phyloP scores from a whole-genome alignment of 2,888 invertebrate genomes.

The Azorinus chamasolen region DNA sequence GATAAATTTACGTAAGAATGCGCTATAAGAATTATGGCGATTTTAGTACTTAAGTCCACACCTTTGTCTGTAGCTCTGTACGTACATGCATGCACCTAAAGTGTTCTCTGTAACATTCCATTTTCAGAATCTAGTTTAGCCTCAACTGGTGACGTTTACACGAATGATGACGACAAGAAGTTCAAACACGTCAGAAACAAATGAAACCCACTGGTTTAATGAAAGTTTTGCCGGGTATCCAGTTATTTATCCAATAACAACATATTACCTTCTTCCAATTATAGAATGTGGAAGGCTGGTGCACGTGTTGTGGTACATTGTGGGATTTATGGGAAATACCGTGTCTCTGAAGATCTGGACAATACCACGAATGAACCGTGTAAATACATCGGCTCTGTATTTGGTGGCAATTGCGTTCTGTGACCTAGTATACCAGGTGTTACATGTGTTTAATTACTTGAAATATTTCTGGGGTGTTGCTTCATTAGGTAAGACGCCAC shows the following conservation, averaged over 20 bases:
- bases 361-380: constrained; percentile 78
- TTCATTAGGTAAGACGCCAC: constrained; percentile 70
- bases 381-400: constrained; percentile 84
- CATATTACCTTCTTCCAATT: constrained; percentile 66
- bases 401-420: constrained; percentile 82
- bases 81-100: too few species aligned
- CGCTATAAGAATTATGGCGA: too few species aligned
- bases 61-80: too few species aligned
- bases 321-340: constrained; percentile 83
- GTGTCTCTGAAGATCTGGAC: constrained; percentile 83
- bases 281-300: constrained; percentile 78
- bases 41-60: too few species aligned
- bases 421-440: constrained; percentile 79
- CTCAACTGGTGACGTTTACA: too few species aligned
- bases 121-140: too few species aligned
- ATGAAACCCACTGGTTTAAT: constrained; percentile 9
- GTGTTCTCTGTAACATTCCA: too few species aligned
- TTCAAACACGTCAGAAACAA: neutral
- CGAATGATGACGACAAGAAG: too few species aligned
- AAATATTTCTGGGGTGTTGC: constrained; percentile 82
- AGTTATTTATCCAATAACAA: constrained; percentile 48
- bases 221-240: constrained; percentile 24
- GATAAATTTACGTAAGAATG: too few species aligned
- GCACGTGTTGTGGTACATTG: constrained; percentile 82
- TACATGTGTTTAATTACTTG: constrained; percentile 82